phyloP scores from a whole-genome alignment of 1,140 invertebrate genomes.

The Drosophila erecta region DNA sequence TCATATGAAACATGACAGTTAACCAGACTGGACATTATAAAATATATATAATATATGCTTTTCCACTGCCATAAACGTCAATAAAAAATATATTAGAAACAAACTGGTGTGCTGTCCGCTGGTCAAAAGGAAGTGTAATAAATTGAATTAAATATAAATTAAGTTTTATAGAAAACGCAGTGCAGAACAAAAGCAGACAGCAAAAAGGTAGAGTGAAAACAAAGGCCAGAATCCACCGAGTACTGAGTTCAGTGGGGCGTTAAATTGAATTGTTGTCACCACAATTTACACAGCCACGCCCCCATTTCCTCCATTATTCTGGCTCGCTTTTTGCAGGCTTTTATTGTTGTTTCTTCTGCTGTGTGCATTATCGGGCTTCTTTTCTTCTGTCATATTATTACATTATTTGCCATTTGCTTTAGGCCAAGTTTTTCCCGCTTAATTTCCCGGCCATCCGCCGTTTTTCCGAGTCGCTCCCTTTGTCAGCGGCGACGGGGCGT shows the following conservation, averaged over 20 bases:
- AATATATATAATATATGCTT: constrained; percentile 1
- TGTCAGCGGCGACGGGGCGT: constrained; percentile 22
- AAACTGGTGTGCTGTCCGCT: constrained; percentile 1
- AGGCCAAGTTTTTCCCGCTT: constrained; percentile 23
- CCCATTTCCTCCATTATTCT: constrained; percentile 1
- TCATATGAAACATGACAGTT: constrained; percentile 32
- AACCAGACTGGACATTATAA: constrained; percentile 23
- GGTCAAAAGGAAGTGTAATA: constrained; percentile 39
- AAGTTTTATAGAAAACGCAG: constrained; percentile 48
- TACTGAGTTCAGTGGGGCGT: constrained; percentile 63
- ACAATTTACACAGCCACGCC: constrained; percentile 50
- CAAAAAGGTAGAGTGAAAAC: constrained; percentile 24
- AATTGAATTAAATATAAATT: constrained; percentile 43
- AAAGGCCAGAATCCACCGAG: constrained; percentile 27
- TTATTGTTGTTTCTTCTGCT: constrained; percentile 14
- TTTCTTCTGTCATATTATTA: constrained; percentile 62
- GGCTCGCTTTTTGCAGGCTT: constrained; percentile 2
- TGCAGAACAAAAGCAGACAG: constrained; percentile 1
- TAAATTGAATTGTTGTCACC: constrained; percentile 81
- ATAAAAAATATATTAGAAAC: constrained; percentile 27
- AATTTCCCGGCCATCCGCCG: constrained; percentile 35
- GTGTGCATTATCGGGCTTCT: constrained; percentile 44
- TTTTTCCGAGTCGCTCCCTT: constrained; percentile 8
- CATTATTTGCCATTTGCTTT: constrained; percentile 74
- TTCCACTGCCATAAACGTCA: constrained; percentile 9